These are phyloP conservation scores for Melanogrammus aeglefinus DNA, from an alignment of 2,797 vertebrate species.

Conservation along the genomic window DNA sequence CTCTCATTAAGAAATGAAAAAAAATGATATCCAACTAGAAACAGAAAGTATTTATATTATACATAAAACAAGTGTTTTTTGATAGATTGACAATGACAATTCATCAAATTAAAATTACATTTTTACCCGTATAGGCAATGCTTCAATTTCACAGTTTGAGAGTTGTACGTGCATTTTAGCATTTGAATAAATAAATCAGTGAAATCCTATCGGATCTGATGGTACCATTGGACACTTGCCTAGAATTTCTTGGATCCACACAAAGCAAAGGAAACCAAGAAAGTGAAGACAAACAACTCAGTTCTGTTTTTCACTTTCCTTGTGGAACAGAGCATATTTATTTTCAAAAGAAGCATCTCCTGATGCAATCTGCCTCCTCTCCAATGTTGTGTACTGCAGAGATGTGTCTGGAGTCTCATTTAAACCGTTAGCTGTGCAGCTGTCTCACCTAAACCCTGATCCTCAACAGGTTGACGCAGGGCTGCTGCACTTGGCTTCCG, in stretches of 20 bases:
- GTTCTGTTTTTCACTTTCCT: slow-evolving; percentile 4
- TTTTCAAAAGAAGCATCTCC: not conserved
- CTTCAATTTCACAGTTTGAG: not conserved
- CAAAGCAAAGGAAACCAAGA: slow-evolving; percentile 1
- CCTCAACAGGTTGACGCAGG: slow-evolving; percentile 3
- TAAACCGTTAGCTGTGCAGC: not conserved
- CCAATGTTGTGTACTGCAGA: not conserved
- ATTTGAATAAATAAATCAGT: not conserved
- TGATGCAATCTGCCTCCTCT: not conserved
- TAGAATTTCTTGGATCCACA: not conserved
- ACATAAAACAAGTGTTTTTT: not conserved
- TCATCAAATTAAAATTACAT: not conserved
- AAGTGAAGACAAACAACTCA: not conserved
- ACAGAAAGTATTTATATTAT: not conserved
- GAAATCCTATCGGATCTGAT: not conserved
- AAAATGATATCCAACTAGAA: not conserved
- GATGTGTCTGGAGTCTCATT: slow-evolving; percentile 1
- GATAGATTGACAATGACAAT: not conserved
- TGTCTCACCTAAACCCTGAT: not conserved
- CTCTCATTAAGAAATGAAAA: not conserved
- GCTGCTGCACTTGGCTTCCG: slow-evolving; percentile 31
- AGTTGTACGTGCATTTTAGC: not conserved
- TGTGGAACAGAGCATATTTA: not conserved
- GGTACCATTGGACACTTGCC: not conserved
- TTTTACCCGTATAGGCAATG: not conserved